These are phyloP conservation scores for Cercocebus atys DNA, from an alignment of 2,113 vertebrate genomes.

Conservation along the genomic window DNA sequence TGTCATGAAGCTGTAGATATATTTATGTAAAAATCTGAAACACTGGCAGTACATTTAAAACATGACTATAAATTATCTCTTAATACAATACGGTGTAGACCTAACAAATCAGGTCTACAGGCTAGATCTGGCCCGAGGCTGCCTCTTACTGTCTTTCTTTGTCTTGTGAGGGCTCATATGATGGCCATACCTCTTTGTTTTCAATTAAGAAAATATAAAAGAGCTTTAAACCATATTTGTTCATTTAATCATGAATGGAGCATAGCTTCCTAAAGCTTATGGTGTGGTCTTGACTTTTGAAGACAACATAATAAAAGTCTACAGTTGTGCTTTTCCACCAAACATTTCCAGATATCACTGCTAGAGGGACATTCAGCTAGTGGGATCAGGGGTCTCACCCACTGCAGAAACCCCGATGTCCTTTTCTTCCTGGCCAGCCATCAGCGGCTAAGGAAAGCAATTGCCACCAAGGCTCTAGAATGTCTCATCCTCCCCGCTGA, in stretches of 20 bases:
- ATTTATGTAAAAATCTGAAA: background rate
- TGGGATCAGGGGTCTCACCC: background rate
- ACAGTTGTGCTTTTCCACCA: background rate
- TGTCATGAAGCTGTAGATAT: background rate
- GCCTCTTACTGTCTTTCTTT: background rate
- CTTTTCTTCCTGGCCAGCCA: background rate
- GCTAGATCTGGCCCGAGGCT: background rate
- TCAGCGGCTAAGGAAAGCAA: background rate
- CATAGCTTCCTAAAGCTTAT: background rate
- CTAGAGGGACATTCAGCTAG: background rate
- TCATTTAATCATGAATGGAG: background rate
- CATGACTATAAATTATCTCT: background rate
- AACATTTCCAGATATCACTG: background rate
- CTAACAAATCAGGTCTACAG: background rate
- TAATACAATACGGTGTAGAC: background rate
- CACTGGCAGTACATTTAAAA: background rate
- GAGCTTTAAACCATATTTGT: background rate
- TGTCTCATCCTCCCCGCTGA: background rate
- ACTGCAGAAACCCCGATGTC: rapidly evolving
- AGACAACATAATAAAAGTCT: background rate
- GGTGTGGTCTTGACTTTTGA: background rate
- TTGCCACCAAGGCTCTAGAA: background rate
- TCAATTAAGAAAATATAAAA: background rate
- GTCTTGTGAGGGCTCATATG: background rate
- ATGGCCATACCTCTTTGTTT: background rate